Evolutionary conservation across 2,888 invertebrate genomes (phyloP).

Genomic region (Syrista parreyssii): DNA sequence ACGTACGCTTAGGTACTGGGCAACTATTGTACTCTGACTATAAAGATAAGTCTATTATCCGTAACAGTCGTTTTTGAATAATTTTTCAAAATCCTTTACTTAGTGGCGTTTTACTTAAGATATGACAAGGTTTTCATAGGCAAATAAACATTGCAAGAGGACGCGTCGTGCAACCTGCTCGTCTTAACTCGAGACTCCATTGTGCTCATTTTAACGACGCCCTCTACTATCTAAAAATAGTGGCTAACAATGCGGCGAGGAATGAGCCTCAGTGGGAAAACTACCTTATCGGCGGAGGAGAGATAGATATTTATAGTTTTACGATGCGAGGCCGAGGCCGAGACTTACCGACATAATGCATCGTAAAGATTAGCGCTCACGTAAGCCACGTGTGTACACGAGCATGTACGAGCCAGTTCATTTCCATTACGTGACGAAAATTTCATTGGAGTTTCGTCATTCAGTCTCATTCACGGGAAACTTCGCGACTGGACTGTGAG

Average conservation of each 20-base stretch:
- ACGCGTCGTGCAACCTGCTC: neutral
- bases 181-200: neutral
- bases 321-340: neutral
- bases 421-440: neutral
- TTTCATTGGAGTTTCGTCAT: neutral
- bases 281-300: neutral
- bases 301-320: constrained; percentile 1
- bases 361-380: neutral
- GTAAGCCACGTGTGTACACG: neutral
- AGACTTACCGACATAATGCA: constrained; percentile 1
- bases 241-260: neutral
- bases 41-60: neutral
- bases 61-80: neutral
- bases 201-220: neutral
- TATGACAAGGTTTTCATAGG: neutral
- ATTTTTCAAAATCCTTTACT: neutral
- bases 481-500: neutral
- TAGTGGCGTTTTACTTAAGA: neutral
- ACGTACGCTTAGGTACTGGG: neutral
- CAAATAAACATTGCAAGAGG: neutral
- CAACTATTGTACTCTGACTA: neutral
- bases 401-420: neutral
- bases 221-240: constrained; percentile 1
- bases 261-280: neutral
- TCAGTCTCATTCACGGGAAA: neutral